phyloP scores from a whole-genome alignment of 2,888 invertebrate genomes.

The Drosophila ochracea region DNA sequence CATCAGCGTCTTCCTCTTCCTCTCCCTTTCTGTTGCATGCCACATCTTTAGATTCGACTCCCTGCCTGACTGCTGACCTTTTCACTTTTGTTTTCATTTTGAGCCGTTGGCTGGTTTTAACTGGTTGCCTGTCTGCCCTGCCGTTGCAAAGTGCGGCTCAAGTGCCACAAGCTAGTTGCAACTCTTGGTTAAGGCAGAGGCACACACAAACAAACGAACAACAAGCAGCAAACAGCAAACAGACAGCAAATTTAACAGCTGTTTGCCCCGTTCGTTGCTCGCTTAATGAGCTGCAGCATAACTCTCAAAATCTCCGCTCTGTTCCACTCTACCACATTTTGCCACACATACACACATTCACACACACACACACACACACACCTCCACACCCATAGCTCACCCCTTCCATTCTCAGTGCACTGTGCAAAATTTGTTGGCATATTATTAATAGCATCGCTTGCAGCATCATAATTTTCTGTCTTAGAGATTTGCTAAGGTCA shows the following conservation, averaged over 20 bases:
- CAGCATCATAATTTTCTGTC: conserved; percentile 43
- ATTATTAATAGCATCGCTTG: conserved; percentile 65
- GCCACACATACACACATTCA: background rate
- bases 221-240: conserved; percentile 1
- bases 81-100: conserved; percentile 78
- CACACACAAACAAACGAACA: background rate
- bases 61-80: conserved; percentile 72
- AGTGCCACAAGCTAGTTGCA: conserved; percentile 34
- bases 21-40: conserved; percentile 11
- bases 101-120: conserved; percentile 38
- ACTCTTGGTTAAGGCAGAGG: conserved; percentile 1
- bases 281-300: conserved; percentile 73
- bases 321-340: conserved; percentile 19
- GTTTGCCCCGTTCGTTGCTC: conserved; percentile 61
- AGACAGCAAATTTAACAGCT: conserved; percentile 30
- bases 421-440: conserved; percentile 59
- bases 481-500: conserved; percentile 66
- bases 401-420: conserved; percentile 34
- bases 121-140: conserved; percentile 49
- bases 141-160: conserved; percentile 44
- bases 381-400: background rate
- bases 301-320: conserved; percentile 49
- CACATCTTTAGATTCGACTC: conserved; percentile 37
- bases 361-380: background rate
- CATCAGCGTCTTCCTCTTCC: conserved; percentile 17